Conservation (phyloP, 2,797 vertebrate genomes). For the Betta splendens region DNA sequence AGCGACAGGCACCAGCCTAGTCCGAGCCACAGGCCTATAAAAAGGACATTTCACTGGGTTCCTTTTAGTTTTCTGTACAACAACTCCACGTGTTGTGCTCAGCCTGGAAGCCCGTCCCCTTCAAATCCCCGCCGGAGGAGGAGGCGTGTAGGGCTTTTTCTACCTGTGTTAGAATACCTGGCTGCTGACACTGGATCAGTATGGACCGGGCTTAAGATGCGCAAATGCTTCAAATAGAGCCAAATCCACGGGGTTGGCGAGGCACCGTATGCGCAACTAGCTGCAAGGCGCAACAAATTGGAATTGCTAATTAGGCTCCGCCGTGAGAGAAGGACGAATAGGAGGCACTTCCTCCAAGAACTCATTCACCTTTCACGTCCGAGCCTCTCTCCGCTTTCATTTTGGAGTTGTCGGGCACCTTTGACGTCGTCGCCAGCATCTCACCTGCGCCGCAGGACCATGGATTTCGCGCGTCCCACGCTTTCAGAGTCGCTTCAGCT, state of each 20-base stretch:
- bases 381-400: slow-evolving; percentile 62
- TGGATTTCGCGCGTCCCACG: slow-evolving; percentile 81
- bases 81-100: slow-evolving; percentile 76
- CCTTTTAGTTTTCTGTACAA: slow-evolving; percentile 70
- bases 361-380: slow-evolving; percentile 67
- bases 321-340: slow-evolving; percentile 66
- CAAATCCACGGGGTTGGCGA: slow-evolving; percentile 17
- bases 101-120: slow-evolving; percentile 72
- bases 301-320: slow-evolving; percentile 66
- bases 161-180: slow-evolving; percentile 82
- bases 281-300: slow-evolving; percentile 63
- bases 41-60: slow-evolving; percentile 60
- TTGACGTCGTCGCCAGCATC: slow-evolving; percentile 63
- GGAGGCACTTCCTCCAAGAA: slow-evolving; percentile 75
- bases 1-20: slow-evolving; percentile 49
- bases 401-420: slow-evolving; percentile 49
- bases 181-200: slow-evolving; percentile 49
- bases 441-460: slow-evolving; percentile 74
- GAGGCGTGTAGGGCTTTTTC: slow-evolving; percentile 75
- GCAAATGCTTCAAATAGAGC: slow-evolving; percentile 24
- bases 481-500: slow-evolving; percentile 64
- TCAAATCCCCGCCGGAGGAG: slow-evolving; percentile 62
- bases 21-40: slow-evolving; percentile 66
- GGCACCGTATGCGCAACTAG: slow-evolving; percentile 29
- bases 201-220: slow-evolving; percentile 69